Percentiles rank a stretch among this genome's conserved stretches.
Conservation (phyloP, 2,888 invertebrate species). For the Caenorhabditis sp. region DNA sequence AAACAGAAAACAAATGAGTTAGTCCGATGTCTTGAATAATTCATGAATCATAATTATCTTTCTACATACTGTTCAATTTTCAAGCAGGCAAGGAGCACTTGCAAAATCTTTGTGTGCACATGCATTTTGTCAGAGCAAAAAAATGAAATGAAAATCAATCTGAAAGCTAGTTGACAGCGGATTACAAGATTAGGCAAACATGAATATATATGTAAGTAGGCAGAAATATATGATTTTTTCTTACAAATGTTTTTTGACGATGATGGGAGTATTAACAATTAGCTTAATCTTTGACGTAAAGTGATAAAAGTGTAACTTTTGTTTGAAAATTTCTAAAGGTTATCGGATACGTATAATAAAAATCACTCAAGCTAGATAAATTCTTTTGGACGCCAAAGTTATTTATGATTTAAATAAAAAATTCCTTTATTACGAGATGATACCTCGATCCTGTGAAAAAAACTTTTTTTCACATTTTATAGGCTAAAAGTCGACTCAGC, state of each 20-base stretch:
- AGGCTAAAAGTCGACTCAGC: too few species aligned
- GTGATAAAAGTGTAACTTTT: background rate
- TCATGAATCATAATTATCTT: constrained; percentile 1
- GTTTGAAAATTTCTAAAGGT: too few species aligned
- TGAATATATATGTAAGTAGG: background rate
- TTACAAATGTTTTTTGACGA: background rate
- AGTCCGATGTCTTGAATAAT: background rate
- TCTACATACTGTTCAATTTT: background rate
- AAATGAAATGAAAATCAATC: background rate
- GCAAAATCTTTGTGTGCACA: background rate
- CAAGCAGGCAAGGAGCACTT: too few species aligned
- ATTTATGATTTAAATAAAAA: too few species aligned
- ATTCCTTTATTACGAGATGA: too few species aligned
- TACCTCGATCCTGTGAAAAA: too few species aligned
- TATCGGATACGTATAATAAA: too few species aligned
- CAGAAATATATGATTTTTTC: background rate
- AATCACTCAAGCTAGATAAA: too few species aligned
- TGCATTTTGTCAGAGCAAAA: background rate
- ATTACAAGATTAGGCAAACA: constrained; percentile 1
- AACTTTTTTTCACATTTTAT: too few species aligned
- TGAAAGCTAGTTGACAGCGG: background rate
- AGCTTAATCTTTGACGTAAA: background rate
- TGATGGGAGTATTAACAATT: background rate
- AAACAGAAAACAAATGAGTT: background rate
- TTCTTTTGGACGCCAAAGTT: too few species aligned